Evolutionary conservation across 2,113 vertebrate genomes (phyloP), one percentile per base, ranked within the genome.

Genomic region (Bombycilla garrulus): DNA sequence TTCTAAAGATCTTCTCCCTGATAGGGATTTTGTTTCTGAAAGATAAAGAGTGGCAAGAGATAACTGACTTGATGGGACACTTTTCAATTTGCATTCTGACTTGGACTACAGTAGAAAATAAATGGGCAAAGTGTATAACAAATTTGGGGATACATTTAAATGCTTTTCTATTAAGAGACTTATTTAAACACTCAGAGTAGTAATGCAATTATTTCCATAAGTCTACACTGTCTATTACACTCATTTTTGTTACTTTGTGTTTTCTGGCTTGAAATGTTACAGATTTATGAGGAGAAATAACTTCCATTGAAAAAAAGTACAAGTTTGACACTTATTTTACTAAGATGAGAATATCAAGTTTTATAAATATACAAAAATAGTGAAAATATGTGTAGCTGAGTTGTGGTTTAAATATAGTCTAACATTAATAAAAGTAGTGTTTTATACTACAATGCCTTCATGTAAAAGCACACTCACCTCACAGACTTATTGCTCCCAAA

Each of bases 11-110:
- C 51, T 65, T 51, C 62, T 35, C 5, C 0, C 21, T 18, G 87
- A 96, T 93, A 95, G 83, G 33, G 67, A 45, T 77, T 96, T 93
- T 64, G 58, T 54, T 73, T 62, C 74, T 83, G 60, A 81, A 72
- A 95, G 94, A 95, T 94, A 93, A 93, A 45, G 33, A 73, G 45
- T 40, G n/a, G 36, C 26, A 88, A 73, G 54, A 92, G 92, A 92
- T 54, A 94, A 83, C 48, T 58, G 50, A 25, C 67, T 93, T 25
- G 10, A 29, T 70, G 60, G 44, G 66, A 16, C 15, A 70, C 62
- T 77, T 86, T 79, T 70, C 74, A n/a, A 5, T 91, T 67, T 88
- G 56, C 14, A 1, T 66, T 69, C 54, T 51, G 44, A 66, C 53
- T 81, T 56, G 31, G 50, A 40, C 50, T 83, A 19, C 7, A 62